Conservation (phyloP, 2,113 vertebrate genomes). For the Rattus norvegicus region GRCr8 NC_086031.1:90240501-90241000, state of each 20-base stretch:
- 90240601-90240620: background rate
- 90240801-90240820: background rate
- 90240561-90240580: too few relatives aligned
- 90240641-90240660: conserved; percentile 2
- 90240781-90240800: background rate
- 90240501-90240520: background rate
- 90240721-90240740: background rate
- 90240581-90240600: background rate
- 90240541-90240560: background rate
- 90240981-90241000: background rate
- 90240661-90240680: background rate
- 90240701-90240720: background rate
- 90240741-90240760: background rate
- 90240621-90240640: background rate
- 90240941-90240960: background rate
- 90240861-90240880: background rate
- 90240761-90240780: background rate
- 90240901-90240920: background rate
- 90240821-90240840: background rate
- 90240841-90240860: background rate
- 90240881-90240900: background rate
- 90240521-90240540: background rate
- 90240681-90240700: background rate
- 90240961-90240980: background rate
- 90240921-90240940: background rate